Base-by-base conservation (phyloP, 2,113 vertebrate genomes). In the Empidonax traillii region DNA sequence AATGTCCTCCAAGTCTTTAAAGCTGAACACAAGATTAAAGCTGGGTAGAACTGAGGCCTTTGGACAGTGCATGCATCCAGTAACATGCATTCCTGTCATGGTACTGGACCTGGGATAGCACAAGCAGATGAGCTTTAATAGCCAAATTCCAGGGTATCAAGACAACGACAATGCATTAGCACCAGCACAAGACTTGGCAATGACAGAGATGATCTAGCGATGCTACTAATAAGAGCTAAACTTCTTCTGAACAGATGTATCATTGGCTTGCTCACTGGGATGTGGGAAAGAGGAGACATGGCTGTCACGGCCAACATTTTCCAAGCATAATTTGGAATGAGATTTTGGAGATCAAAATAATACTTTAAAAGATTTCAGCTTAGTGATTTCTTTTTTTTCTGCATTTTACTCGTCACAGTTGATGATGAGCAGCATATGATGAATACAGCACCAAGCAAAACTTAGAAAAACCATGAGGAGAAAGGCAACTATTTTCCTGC, bases 91-190 rank as follows among this genome's bases (percentile, higher is more conserved):
- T 89, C 21, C 24, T 73, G 16, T n/a, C n/a, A 4, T 47, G 15
- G 81, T 59, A 53, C 9, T 75, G 75, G 73, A 39, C n/a, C 5
- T 24, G 27, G 19, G 7, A 12, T 39, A 53, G 39, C 51, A 58
- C 11, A 41, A 73, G 46, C 63, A 90, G 55, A 14, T 35, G 51
- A 95, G 67, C 44, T 92, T 83, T 71, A 56, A 79, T 93, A 94
- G 63, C 21, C 83, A 72, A 2, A 41, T 75, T 76, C 41, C 52
- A 67, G 31, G 5, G 3, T 81, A 52, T 62, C 25, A 71, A 31
- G 47, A 39, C 14, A 51, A 5, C 10, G 52, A 16, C 39, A 85
- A 18, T 33, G 9, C 35, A 30, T 51, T 83, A 76, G n/a, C 90
- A 80, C 37, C 43, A 83, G 82, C 58, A 77, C 59, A 83, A 79